phyloP scores from a whole-genome alignment of 1,140 invertebrate species.

The Anastrepha ludens region DNA sequence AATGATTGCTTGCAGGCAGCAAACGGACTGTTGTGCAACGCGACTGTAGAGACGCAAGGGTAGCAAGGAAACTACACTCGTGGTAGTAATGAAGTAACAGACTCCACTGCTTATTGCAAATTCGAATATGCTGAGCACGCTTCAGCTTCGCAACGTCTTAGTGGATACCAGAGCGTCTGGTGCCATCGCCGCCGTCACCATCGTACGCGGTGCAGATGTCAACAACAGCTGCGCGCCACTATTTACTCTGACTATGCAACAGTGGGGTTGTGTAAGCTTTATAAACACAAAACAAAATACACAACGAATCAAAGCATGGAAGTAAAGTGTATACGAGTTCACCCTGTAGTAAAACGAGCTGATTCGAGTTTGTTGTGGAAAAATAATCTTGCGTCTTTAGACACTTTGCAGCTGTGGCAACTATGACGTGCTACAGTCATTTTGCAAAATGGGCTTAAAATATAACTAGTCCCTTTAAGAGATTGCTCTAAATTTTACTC shows the following conservation, averaged over 20 bases:
- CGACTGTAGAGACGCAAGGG: background rate
- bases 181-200: background rate
- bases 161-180: background rate
- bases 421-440: too few species aligned
- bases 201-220: slow-evolving; percentile 21
- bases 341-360: background rate
- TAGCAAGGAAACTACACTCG: background rate
- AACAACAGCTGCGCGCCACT: slow-evolving; percentile 44
- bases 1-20: slow-evolving; percentile 41
- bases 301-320: background rate
- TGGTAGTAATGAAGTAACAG: slow-evolving; percentile 39
- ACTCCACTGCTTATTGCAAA: slow-evolving; percentile 19
- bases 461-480: too few species aligned
- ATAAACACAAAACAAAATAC: background rate
- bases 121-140: slow-evolving; percentile 49
- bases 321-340: background rate
- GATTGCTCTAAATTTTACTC: background rate
- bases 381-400: too few species aligned
- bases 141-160: slow-evolving; percentile 26
- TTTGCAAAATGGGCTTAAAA: too few species aligned
- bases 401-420: too few species aligned
- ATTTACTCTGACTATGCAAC: slow-evolving; percentile 18
- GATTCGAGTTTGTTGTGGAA: too few species aligned
- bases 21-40: slow-evolving; percentile 31
- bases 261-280: background rate